Base-by-base conservation (phyloP, 1,140 invertebrate genomes). In the Stegodyphus dumicola region DNA sequence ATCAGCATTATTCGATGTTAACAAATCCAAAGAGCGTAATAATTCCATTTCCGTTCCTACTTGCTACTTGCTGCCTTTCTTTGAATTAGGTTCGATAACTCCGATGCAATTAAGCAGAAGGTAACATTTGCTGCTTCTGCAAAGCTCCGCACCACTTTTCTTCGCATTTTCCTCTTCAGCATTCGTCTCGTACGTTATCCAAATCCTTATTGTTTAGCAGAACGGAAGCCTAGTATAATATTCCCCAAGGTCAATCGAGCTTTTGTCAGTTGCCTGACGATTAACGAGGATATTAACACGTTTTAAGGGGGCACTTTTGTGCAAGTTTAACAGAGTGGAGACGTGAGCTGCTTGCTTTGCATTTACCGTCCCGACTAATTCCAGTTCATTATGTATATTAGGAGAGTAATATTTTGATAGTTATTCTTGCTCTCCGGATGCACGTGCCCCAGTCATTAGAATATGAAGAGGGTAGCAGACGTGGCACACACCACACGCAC, bases 231-330 rank as follows among this genome's bases (percentile, higher is more conserved):
- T 33, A 17, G 54, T 15, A 10, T 54, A 56, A 33, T 75, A 75
- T 75, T 56, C 73, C 73, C 53, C 4, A 18, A 60, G 73, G 73
- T 75, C 73, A 75, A 75, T 75, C 54, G 73, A 48, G 73, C 73
- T 60, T 75, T 75, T 75, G 73, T 75, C 73, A 75, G 73, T 56
- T 6, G 52, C 52, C 73, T 15, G 33, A 75, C 73, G 73, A 75
- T 75, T 75, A 75, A 75, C 73, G 73, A 75, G 73, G 73, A 56
- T 75, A 75, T 75, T 75, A 75, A 75, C 73, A 54, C 73, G 54
- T 54, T 75, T 75, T 75, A 56, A 75, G 73, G 73, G 33, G 54
- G 73, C 53, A 75, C 73, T 75, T 75, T 60, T 56, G 73, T 75
- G 73, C 73, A 60, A 60, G n/a, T 60, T 60, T 75, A 75, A 75